Base-by-base conservation (phyloP, 2,888 invertebrate genomes). In the Tenthredo notha region DNA sequence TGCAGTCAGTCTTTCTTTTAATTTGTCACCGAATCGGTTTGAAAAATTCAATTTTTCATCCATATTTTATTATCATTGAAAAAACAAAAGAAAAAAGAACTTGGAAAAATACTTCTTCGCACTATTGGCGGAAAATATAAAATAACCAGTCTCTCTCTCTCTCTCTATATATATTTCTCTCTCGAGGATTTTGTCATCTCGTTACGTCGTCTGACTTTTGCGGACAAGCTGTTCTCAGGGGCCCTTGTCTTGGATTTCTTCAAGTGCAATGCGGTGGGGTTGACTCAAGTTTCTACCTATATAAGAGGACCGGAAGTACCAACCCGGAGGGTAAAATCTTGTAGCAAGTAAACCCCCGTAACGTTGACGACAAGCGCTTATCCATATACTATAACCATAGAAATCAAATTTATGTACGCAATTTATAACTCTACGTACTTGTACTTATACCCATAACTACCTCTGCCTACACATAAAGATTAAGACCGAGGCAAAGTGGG, bases 161-260 rank as follows among this genome's bases (percentile, higher is more conserved):
- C 18, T 18, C 72, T 72, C 40, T 40, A 12, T 50, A 10, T 43
- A 7, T 43, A 10, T 72, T 21, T 74, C 43, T 43, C 15, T 33
- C 54, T 40, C 80, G 61, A 80, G 37, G 21, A 43, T 61, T 80
- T 80, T 61, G 61, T 61, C 87, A 80, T 89, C 89, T 90, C 88
- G 90, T 90, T 90, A 90, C 87, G 87, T 87, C 87, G 90, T 90
- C 89, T 88, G 86, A 86, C 88, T 88, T 88, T 80, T 80, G 85
- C 84, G 83, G 86, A 87, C 87, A 90, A 88, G 58, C 61, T 80
- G 80, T 80, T 80, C 61, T 61, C 80, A 12, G 87, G 86, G 88
- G 88, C 67, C 67, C 33, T 90, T 87, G 88, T 33, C 33, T 90
- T 87, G 88, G 88, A 88, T 88, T 87, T 86, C 87, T 90, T 90